Percentiles rank a stretch among this genome's conserved stretches.
phyloP scores from a whole-genome alignment of 2,797 vertebrate species.

The Spatula clypeata region DNA sequence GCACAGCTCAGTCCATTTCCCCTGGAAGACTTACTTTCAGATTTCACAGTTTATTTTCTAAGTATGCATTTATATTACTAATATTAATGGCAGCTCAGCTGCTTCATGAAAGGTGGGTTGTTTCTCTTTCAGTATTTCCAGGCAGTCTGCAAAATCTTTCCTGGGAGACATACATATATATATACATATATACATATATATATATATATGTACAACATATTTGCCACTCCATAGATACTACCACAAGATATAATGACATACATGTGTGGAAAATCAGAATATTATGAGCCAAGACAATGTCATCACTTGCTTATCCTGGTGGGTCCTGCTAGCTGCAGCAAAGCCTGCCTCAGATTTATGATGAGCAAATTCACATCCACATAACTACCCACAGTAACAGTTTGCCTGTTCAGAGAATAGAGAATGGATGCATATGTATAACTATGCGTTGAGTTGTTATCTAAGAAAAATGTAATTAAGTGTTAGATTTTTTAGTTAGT shows the following conservation, averaged over 20 bases:
- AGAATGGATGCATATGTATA: background rate
- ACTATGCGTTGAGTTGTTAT: background rate
- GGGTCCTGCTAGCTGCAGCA: background rate
- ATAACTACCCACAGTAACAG: rapidly evolving
- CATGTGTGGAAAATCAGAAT: background rate
- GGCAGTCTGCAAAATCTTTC: background rate
- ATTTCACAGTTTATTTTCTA: background rate
- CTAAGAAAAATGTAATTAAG: background rate
- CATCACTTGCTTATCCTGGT: background rate
- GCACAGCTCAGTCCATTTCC: background rate
- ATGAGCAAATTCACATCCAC: background rate
- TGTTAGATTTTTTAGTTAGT: background rate
- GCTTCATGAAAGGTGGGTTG: background rate
- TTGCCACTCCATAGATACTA: background rate
- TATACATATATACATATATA: no score
- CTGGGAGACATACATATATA: background rate
- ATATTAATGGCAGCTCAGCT: background rate
- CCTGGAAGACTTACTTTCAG: background rate
- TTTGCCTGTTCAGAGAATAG: background rate
- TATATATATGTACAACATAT: background rate
- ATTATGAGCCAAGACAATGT: background rate
- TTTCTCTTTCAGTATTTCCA: background rate
- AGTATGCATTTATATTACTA: background rate
- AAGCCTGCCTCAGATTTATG: background rate
- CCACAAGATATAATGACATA: background rate